Evolutionary conservation across 2,888 invertebrate species (phyloP).

Genomic region (Pterostichus niger): DNA sequence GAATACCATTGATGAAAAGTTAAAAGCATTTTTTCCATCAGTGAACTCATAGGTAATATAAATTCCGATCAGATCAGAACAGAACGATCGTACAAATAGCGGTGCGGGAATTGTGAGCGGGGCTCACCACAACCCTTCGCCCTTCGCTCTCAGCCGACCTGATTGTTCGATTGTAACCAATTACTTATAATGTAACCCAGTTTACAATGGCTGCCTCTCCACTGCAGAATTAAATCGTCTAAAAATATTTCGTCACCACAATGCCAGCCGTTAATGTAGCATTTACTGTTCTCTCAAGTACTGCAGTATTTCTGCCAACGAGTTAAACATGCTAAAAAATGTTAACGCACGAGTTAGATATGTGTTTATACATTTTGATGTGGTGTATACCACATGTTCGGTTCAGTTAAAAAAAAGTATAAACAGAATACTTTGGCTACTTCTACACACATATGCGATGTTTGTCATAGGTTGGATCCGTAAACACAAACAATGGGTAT

Average conservation of each 20-base stretch:
- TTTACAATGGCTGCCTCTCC: constrained; percentile 60
- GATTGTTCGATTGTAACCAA: constrained; percentile 65
- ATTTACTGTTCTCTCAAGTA: constrained; percentile 5
- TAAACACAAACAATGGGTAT: constrained; percentile 15
- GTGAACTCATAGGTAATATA: constrained; percentile 67
- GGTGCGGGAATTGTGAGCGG: constrained; percentile 37
- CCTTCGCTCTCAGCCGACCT: constrained; percentile 17
- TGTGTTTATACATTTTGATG: constrained; percentile 30
- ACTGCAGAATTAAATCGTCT: constrained; percentile 55
- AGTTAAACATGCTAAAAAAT: no score
- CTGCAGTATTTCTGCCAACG: background rate
- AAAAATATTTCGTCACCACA: constrained; percentile 52
- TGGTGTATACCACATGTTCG: constrained; percentile 21
- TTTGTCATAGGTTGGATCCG: background rate
- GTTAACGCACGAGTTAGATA: background rate
- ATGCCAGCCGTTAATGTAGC: constrained; percentile 14
- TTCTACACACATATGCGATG: constrained; percentile 5
- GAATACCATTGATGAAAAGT: constrained; percentile 65
- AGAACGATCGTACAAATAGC: constrained; percentile 65
- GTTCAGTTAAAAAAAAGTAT: constrained; percentile 4
- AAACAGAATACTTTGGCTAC: background rate
- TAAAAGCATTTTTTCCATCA: constrained; percentile 66
- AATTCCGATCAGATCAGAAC: constrained; percentile 66
- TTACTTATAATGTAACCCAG: constrained; percentile 64
- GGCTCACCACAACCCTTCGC: background rate